Base-by-base conservation (phyloP, 30 jellyfish, hydroid and myxozoan genomes). In the Turritopsis dohrnii region DNA sequence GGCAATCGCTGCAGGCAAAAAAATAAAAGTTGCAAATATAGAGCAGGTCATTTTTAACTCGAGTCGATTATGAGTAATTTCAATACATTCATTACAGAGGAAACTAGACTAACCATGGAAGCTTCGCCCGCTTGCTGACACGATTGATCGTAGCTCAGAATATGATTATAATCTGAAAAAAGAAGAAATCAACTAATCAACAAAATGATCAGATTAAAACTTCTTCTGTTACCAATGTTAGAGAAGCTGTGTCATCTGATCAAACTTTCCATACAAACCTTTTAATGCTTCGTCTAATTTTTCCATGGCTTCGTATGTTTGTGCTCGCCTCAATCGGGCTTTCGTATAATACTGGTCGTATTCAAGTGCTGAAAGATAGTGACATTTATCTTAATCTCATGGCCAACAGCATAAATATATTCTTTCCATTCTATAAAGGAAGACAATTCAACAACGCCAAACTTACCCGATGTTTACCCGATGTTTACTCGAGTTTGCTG, bases 311-410 rank as follows among this genome's bases (percentile, higher is more conserved):
- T 94, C 99, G 82, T 86, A 94, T 17, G 89, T 86, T 81, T 89
- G 96, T 0, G 99, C 99, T 54, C 99, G 84, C 53, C 99, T 20
- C n/a, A 94, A 30, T 74, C 99, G 87, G 9, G 97, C 97, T 84
- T 94, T 94, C 13, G 89, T 66, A 84, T 94, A 94, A 27, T 27
- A 54, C 75, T 66, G 82, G 76, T 94, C 96, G 1, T 18, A 66
- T 7, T 86, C 94, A 66, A 94, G 72, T 13, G 99, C 99, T 94
- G 76, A n/a, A 86, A 54, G 13, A n/a, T n/a, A n/a, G n/a, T n/a
- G n/a, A n/a, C n/a, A n/a, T n/a, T n/a, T n/a, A n/a, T n/a, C n/a
- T n/a, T n/a, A 13, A 41, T 3, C 60, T 5, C 60, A 13, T 5
- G 13, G 60, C 13, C 13, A 41, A 41, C 60, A 41, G n/a, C n/a